Conservation (phyloP, 2,888 invertebrate genomes). For the Phyllotreta striolata region DNA sequence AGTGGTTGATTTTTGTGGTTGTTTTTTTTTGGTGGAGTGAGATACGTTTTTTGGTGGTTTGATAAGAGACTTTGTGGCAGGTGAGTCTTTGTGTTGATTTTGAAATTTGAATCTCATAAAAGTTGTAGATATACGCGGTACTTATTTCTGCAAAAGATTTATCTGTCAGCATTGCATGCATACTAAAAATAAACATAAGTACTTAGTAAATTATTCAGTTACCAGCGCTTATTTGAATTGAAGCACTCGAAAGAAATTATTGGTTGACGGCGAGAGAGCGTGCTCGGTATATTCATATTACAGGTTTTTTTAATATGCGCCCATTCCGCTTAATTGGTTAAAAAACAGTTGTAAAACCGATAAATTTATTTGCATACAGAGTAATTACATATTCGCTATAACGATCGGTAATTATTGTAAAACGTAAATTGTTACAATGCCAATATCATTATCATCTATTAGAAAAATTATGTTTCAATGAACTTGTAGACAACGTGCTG, state of each 20-base stretch:
- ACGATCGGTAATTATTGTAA: conserved; percentile 2
- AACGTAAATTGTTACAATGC: conserved; percentile 33
- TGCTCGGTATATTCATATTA: background rate
- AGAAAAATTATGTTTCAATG: conserved; percentile 10
- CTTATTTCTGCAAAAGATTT: background rate
- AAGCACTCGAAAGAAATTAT: background rate
- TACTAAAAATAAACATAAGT: too few relatives aligned
- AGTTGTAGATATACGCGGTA: background rate
- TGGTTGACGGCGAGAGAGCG: conserved; percentile 1
- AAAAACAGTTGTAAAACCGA: conserved; percentile 17
- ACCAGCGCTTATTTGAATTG: background rate
- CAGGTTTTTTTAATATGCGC: background rate
- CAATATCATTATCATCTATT: conserved; percentile 21
- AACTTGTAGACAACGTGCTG: conserved; percentile 10
- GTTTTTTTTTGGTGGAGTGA: conserved; percentile 25
- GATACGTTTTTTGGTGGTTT: conserved; percentile 46
- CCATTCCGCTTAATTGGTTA: conserved; percentile 9
- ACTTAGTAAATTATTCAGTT: too few relatives aligned
- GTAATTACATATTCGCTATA: conserved; percentile 10
- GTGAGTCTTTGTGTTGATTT: conserved; percentile 50
- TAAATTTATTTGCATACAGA: conserved; percentile 12
- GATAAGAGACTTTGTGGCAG: conserved; percentile 44
- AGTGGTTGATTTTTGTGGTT: conserved; percentile 26
- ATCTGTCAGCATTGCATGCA: too few relatives aligned
- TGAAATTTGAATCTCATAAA: background rate